Evolutionary conservation across 2,113 vertebrate genomes (phyloP).

Genomic region (Trogon surrucura): DNA sequence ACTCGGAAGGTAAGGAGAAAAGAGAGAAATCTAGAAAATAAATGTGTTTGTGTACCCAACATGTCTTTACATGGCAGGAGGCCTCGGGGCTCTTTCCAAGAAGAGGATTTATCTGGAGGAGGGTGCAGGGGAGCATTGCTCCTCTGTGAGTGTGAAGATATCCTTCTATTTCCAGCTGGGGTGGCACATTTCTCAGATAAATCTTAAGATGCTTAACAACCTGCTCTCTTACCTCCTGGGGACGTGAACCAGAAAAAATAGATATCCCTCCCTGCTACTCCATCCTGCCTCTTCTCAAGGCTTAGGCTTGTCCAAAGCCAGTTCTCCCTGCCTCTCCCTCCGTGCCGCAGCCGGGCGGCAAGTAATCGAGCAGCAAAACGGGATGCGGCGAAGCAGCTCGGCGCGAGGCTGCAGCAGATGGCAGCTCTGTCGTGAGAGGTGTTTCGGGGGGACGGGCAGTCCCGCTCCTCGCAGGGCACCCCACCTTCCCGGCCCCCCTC

Average conservation of each 20-base stretch:
- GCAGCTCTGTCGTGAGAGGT: background rate
- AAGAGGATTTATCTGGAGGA: background rate
- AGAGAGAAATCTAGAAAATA: background rate
- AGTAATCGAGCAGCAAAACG: background rate
- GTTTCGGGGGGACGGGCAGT: background rate
- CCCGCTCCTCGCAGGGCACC: background rate
- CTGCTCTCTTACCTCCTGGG: background rate
- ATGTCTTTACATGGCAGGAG: background rate
- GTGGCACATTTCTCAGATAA: background rate
- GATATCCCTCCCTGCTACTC: background rate
- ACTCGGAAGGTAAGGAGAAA: background rate
- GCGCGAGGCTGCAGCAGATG: background rate
- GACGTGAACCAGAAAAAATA: background rate
- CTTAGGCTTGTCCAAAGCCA: background rate
- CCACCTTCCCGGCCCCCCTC: background rate
- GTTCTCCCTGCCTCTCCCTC: background rate
- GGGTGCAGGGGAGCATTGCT: background rate
- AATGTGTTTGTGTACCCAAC: background rate
- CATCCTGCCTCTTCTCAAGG: background rate
- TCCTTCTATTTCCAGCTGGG: background rate
- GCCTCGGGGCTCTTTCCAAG: background rate
- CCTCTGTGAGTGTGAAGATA: background rate
- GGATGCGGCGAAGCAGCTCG: background rate
- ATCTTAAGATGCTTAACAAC: background rate
- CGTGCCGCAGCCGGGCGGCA: rapidly evolving